Evolutionary conservation across 2,113 vertebrate genomes (phyloP).

Genomic region (Himantopus leucocephalus): DNA sequence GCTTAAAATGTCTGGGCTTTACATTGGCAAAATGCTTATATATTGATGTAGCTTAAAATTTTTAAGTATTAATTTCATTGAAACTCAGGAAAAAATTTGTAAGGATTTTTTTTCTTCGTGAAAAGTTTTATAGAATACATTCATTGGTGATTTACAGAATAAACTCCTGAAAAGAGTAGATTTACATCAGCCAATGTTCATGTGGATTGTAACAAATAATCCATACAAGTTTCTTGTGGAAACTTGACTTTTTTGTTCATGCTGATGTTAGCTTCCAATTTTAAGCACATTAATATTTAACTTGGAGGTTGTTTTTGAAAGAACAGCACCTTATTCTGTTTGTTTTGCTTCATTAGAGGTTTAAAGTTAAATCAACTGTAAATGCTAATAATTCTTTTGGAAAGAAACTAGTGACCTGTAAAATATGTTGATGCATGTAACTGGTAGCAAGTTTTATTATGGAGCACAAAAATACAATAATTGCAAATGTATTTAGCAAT

Average conservation of each 20-base stretch:
- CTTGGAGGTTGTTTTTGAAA: constrained; percentile 31
- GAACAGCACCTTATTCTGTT: constrained; percentile 9
- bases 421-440: constrained; percentile 21
- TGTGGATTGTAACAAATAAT: neutral
- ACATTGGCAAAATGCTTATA: neutral
- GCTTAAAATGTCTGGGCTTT: neutral
- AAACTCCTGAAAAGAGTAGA: neutral
- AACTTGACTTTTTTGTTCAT: neutral
- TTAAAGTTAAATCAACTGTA: constrained; percentile 31
- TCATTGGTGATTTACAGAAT: neutral
- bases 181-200: neutral
- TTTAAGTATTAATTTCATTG: neutral
- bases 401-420: constrained; percentile 32
- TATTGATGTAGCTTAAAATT: neutral
- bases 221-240: neutral
- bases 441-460: neutral
- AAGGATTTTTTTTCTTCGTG: neutral
- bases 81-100: neutral
- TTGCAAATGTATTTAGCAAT: neutral
- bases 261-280: neutral
- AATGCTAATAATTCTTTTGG: constrained; percentile 41
- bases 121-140: neutral
- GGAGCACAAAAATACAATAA: neutral
- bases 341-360: constrained; percentile 49
- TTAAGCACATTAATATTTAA: constrained; percentile 49